Conservation (phyloP, 2,113 vertebrate species). For the Hippocampus mohnikei region DNA sequence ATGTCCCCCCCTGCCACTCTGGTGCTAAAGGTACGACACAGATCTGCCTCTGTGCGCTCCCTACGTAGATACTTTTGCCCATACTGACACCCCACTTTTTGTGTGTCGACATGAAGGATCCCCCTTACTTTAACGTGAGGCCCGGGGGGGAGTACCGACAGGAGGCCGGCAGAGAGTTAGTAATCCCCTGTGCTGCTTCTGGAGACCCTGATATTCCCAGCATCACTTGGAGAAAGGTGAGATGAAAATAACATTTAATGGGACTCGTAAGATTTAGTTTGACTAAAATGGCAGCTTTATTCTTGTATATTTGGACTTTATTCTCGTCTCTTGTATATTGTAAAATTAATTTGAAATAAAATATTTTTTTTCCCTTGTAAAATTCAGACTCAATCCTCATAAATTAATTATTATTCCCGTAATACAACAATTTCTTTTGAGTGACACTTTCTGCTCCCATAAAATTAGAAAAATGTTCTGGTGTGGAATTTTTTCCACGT, state of each 20-base stretch:
- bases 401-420: too few relatives aligned
- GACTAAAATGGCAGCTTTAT: neutral
- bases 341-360: too few relatives aligned
- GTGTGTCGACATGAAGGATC: slow-evolving; percentile 76
- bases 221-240: slow-evolving; percentile 98
- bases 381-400: too few relatives aligned
- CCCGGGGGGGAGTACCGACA: slow-evolving; percentile 99
- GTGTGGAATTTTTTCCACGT: too few relatives aligned
- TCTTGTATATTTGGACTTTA: neutral
- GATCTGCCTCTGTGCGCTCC: neutral
- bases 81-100: neutral
- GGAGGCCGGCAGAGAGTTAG: slow-evolving; percentile 95
- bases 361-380: too few relatives aligned
- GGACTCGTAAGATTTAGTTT: neutral
- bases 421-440: too few relatives aligned
- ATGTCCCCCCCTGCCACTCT: slow-evolving; percentile 95
- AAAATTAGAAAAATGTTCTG: too few relatives aligned
- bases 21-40: slow-evolving; percentile 89
- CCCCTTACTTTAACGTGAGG: slow-evolving; percentile 99
- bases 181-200: slow-evolving; percentile 95
- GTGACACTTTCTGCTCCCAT: too few relatives aligned
- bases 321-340: neutral
- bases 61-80: too few relatives aligned
- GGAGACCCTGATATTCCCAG: slow-evolving; percentile 94
- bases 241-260: neutral